phyloP scores from a whole-genome alignment of 1,140 invertebrate species.

The Dolichoris vasculosae region DNA sequence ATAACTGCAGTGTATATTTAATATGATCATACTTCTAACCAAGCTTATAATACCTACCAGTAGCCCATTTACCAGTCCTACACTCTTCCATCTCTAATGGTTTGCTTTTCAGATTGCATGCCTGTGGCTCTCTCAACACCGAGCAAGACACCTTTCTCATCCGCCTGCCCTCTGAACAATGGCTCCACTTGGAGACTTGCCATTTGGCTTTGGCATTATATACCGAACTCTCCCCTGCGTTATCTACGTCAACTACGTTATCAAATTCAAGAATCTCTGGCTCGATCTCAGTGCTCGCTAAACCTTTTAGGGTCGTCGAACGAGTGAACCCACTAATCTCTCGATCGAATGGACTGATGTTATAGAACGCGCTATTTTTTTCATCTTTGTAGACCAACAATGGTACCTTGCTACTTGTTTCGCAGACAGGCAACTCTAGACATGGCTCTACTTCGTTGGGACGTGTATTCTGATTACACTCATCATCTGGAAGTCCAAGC shows the following conservation, averaged over 20 bases:
- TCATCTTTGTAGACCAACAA: conserved; percentile 62
- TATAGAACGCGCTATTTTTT: conserved; percentile 64
- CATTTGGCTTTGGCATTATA: conserved; percentile 67
- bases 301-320: not conserved
- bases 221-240: conserved; percentile 57
- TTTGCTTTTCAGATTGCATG: conserved; percentile 60
- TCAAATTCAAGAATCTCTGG: conserved; percentile 69
- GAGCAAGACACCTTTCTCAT: conserved; percentile 64
- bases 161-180: conserved; percentile 60
- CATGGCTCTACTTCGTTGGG: conserved; percentile 81
- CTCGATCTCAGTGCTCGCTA: conserved; percentile 58
- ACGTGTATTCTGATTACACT: conserved; percentile 77
- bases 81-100: conserved; percentile 60
- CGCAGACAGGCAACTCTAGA: conserved; percentile 77
- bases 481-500: conserved; percentile 81
- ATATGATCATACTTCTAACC: not conserved
- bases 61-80: conserved; percentile 63
- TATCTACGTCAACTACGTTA: conserved; percentile 65
- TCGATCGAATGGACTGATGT: conserved; percentile 63
- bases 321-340: not conserved
- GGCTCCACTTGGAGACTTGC: conserved; percentile 66
- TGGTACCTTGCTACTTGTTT: conserved; percentile 58
- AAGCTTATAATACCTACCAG: conserved; percentile 53
- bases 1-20: too few species aligned
- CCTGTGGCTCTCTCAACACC: conserved; percentile 50